Base-by-base conservation (phyloP, 1,140 invertebrate species). In the Popillia japonica region DNA sequence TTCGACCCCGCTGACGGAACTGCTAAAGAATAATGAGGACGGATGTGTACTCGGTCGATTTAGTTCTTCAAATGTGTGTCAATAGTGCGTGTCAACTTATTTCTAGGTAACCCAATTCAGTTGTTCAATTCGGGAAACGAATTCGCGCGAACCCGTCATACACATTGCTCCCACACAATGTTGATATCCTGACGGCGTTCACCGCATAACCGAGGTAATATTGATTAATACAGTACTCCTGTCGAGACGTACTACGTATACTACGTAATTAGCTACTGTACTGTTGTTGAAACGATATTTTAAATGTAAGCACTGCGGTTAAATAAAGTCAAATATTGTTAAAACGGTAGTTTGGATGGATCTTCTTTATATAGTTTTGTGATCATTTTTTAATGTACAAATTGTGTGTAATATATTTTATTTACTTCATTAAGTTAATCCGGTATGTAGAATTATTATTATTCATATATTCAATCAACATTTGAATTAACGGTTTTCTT, bases 171-270 rank as follows among this genome's bases (percentile, higher is more conserved):
- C 48, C 48, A 55, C 14, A 55, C 48, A 55, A 55, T 55, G 48
- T 55, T 55, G 14, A 55, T 55, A 55, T 55, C 48, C 48, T 55
- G 48, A 55, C 11, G 48, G 48, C 17, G 48, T 55, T 55, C 48
- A 3, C 48, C 48, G 48, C 48, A 55, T 55, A 55, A 55, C 48
- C 48, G 48, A n/a, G 14, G 9, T 55, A 55, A 55, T 55, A 55
- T 55, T 55, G 48, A 55, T 55, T 55, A 55, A 55, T 34, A 55
- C 14, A 55, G 48, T 55, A 4, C 48, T n/a, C 48, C 48, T 55
- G 48, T 14, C 48, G 48, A 55, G 48, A 14, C 48, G 17, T 14
- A n/a, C n/a, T n/a, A n/a, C n/a, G n/a, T n/a, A n/a, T n/a, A n/a
- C n/a, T n/a, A n/a, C 17, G 48, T 55, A 55, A 55, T 55, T 55